phyloP scores from a whole-genome alignment of 1,140 invertebrate species.

The Vanessa atalanta region DNA sequence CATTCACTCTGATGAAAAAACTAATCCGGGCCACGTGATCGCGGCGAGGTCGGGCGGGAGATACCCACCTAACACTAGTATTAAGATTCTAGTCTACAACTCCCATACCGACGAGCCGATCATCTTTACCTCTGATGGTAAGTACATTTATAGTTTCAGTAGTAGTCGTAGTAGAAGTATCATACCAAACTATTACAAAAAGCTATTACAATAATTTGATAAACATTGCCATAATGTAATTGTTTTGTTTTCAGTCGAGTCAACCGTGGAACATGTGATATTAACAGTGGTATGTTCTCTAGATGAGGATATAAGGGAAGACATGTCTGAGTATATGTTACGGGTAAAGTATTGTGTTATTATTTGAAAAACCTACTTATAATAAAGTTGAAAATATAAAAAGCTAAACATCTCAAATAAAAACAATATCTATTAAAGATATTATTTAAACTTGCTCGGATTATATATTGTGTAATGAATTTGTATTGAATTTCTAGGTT shows the following conservation, averaged over 20 bases:
- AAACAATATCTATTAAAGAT: too few species aligned
- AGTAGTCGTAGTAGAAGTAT: too few species aligned
- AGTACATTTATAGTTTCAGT: too few species aligned
- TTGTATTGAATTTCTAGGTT: slow-evolving; percentile 83
- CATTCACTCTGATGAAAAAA: slow-evolving; percentile 84
- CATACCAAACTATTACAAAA: too few species aligned
- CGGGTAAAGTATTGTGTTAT: slow-evolving; percentile 58
- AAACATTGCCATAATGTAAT: too few species aligned
- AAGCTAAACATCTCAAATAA: too few species aligned
- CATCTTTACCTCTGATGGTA: slow-evolving; percentile 87
- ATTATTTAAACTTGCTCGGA: too few species aligned
- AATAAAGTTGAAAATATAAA: background rate
- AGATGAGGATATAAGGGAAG: slow-evolving; percentile 85
- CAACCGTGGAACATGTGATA: slow-evolving; percentile 93
- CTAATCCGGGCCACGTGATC: slow-evolving; percentile 90
- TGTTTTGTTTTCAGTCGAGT: slow-evolving; percentile 85
- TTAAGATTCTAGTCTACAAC: slow-evolving; percentile 92
- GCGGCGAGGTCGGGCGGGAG: slow-evolving; percentile 90
- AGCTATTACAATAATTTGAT: too few species aligned
- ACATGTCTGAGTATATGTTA: slow-evolving; percentile 85
- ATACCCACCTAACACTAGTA: slow-evolving; percentile 89
- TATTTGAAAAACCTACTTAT: background rate
- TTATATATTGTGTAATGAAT: too few species aligned
- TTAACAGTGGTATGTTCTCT: slow-evolving; percentile 91
- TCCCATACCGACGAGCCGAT: slow-evolving; percentile 84